Percentiles rank a stretch among this genome's conserved stretches.
Evolutionary conservation across 2,113 vertebrate species (phyloP).

Genomic region (Cryptoleucopteryx plumbea): DNA sequence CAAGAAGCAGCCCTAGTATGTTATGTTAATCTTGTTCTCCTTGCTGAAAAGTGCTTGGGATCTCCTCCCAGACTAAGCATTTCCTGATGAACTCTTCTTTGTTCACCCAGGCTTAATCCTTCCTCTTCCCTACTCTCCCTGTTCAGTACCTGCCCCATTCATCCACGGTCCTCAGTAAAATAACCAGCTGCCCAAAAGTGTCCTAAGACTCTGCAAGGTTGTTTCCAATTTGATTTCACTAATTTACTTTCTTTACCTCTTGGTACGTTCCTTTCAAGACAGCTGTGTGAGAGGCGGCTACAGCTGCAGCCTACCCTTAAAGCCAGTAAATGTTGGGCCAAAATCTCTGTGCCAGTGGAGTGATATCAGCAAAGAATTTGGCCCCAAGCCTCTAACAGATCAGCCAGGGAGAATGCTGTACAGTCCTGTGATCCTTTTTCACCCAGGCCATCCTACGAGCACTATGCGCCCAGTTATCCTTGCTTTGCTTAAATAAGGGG

Average conservation of each 20-base stretch:
- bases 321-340: not conserved
- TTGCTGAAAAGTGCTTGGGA: not conserved
- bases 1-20: not conserved
- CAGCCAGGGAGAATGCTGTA: not conserved
- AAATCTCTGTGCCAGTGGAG: not conserved
- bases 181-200: not conserved
- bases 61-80: not conserved
- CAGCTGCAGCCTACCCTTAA: not conserved
- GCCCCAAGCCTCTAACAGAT: not conserved
- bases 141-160: not conserved
- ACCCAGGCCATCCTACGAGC: not conserved
- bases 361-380: not conserved
- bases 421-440: not conserved
- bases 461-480: accelerated
- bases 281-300: not conserved
- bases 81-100: not conserved
- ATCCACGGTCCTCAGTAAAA: not conserved
- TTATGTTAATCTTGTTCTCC: not conserved
- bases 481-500: not conserved
- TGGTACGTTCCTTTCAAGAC: not conserved
- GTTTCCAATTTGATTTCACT: not conserved
- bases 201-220: not conserved
- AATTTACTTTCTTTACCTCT: not conserved
- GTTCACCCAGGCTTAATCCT: not conserved
- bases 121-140: not conserved